A percentile compares a stretch with the other conserved stretches of the same genome.
These are phyloP conservation scores for Cecidostiba fungosa DNA, from an alignment of 2,888 invertebrate genomes.

Conservation along the genomic window DNA sequence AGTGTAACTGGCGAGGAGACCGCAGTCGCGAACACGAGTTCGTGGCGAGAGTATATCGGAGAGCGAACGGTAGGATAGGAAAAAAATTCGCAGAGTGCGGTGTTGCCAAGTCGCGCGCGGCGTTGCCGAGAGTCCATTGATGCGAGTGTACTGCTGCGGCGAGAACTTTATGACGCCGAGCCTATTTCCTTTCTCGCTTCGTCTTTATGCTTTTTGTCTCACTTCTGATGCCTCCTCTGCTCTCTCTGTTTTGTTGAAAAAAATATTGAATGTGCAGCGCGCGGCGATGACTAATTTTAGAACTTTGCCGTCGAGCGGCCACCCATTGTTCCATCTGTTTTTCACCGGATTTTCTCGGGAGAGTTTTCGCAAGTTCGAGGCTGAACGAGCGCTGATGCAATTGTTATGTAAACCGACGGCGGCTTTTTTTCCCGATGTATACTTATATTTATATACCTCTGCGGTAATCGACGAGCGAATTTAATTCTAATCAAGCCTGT, in stretches of 20 bases:
- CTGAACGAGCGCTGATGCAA: background rate
- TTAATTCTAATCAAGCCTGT: background rate
- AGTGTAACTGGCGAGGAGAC: background rate
- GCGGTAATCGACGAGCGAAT: background rate
- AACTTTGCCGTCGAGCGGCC: background rate
- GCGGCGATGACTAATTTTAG: slow-evolving; percentile 4
- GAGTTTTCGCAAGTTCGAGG: slow-evolving; percentile 7
- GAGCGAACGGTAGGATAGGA: slow-evolving; percentile 61
- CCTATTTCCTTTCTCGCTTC: slow-evolving; percentile 14
- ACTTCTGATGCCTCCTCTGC: background rate
- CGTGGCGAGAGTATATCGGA: slow-evolving; percentile 8
- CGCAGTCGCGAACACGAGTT: background rate
- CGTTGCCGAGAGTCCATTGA: slow-evolving; percentile 61
- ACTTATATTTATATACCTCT: background rate
- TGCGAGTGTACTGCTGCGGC: slow-evolving; percentile 56
- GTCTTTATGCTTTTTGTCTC: slow-evolving; percentile 19
- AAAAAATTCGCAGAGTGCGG: slow-evolving; percentile 46
- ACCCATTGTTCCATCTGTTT: background rate
- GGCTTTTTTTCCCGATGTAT: background rate
- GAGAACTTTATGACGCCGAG: slow-evolving; percentile 17
- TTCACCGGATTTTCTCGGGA: background rate
- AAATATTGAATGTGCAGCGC: background rate
- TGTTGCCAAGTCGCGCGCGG: slow-evolving; percentile 65
- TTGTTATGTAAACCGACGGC: background rate
- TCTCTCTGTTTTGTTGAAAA: background rate